Percentiles rank a stretch among this genome's conserved stretches.
Evolutionary conservation across 2,113 vertebrate genomes (phyloP).

Genomic region (Callospermophilus lateralis): DNA sequence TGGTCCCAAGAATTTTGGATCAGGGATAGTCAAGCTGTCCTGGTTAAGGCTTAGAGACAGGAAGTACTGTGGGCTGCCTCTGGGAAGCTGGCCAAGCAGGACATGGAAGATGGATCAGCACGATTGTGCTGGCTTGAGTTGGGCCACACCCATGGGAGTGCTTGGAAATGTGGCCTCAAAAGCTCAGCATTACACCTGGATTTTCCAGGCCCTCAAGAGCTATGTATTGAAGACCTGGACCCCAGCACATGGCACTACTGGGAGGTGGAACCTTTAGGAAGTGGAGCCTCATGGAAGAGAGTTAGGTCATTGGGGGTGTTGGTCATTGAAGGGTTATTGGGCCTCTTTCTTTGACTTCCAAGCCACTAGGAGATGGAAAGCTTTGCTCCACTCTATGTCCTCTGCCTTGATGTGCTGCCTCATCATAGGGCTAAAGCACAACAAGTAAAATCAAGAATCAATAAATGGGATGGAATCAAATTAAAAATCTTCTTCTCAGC

Average conservation of each 20-base stretch:
- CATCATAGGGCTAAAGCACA: neutral
- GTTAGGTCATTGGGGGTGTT: no score
- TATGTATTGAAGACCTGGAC: no score
- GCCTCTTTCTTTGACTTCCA: no score
- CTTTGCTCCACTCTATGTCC: neutral
- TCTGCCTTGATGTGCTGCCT: neutral
- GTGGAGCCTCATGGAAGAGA: neutral
- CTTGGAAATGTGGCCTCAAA: accelerated
- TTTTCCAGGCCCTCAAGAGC: no score
- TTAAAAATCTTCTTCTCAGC: no score
- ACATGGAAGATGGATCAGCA: no score
- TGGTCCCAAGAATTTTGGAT: neutral
- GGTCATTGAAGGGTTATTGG: no score
- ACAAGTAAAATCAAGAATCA: no score
- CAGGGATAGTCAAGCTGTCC: neutral
- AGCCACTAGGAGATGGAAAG: neutral
- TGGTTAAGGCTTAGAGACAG: neutral
- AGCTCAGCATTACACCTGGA: neutral
- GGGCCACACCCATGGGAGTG: neutral
- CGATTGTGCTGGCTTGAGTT: neutral
- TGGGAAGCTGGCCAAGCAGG: neutral
- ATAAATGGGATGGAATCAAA: no score
- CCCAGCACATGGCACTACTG: no score
- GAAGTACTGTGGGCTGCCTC: accelerated
- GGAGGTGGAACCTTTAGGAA: neutral